Conservation (phyloP, 2,888 invertebrate genomes). For the Rhaphigaster nebulosa region DNA sequence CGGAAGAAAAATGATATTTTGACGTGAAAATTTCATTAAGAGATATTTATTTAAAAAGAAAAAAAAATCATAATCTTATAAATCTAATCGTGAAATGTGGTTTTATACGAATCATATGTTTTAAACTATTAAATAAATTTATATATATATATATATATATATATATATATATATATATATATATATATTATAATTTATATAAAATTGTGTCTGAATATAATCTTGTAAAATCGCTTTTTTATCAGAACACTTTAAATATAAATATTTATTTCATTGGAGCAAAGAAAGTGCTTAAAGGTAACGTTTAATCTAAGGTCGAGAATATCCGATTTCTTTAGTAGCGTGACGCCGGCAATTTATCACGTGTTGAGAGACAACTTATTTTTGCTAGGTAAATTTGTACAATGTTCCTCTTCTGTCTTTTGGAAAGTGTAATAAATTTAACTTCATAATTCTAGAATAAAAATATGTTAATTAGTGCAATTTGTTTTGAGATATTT, state of each 20-base stretch:
- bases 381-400: background rate
- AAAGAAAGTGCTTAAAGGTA: background rate
- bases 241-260: too few species aligned
- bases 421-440: background rate
- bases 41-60: background rate
- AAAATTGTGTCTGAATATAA: too few species aligned
- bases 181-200: too few species aligned
- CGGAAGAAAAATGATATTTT: background rate
- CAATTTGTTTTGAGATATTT: background rate
- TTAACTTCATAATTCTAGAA: background rate
- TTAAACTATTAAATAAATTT: too few species aligned
- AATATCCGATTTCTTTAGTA: constrained; percentile 9
- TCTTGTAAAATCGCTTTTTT: too few species aligned
- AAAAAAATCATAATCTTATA: background rate
- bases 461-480: background rate
- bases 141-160: too few species aligned
- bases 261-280: background rate
- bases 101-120: too few species aligned
- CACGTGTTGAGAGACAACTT: constrained; percentile 8
- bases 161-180: too few species aligned
- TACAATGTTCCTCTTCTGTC: background rate
- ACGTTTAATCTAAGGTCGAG: background rate
- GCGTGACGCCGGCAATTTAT: constrained; percentile 11
- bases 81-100: background rate
- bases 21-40: background rate